phyloP scores from a whole-genome alignment of 1,140 invertebrate species.

The Amphibalanus amphitrite region DNA sequence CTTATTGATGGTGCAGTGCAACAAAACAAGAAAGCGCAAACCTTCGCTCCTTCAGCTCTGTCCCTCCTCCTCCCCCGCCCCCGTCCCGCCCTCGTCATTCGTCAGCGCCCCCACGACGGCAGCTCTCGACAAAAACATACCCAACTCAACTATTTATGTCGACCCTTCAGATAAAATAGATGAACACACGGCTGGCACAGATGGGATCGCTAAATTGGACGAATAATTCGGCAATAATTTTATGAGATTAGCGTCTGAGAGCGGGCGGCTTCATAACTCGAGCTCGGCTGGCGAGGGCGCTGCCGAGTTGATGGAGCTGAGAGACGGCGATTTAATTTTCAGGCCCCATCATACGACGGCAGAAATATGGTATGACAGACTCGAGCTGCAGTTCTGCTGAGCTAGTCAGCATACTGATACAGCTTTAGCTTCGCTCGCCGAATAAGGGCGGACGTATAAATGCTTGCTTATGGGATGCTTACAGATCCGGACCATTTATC shows the following conservation, averaged over 20 bases:
- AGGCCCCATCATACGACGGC: background rate
- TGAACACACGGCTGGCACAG: background rate
- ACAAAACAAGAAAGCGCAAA: too few species aligned
- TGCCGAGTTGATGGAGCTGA: background rate
- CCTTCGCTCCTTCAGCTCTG: too few species aligned
- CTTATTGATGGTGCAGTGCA: too few species aligned
- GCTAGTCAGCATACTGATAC: too few species aligned
- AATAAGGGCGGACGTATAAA: too few species aligned
- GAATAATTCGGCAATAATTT: conserved; percentile 1
- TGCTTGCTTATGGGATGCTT: too few species aligned
- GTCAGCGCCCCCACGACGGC: background rate
- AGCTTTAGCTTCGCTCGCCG: too few species aligned
- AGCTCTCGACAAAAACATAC: background rate
- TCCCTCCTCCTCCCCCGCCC: too few species aligned
- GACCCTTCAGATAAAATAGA: background rate
- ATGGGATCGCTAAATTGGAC: conserved; percentile 1
- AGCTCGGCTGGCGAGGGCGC: background rate
- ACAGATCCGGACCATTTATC: too few species aligned
- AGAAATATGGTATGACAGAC: background rate
- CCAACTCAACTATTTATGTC: background rate
- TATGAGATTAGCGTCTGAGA: background rate
- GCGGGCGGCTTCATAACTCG: background rate
- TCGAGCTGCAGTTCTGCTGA: too few species aligned
- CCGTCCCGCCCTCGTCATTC: background rate
- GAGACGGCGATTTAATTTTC: background rate